Percentiles rank a stretch among this genome's conserved stretches.
phyloP scores from a whole-genome alignment of 64 coral and sea anemone genomes.

The Pocillopora damicornis region DNA sequence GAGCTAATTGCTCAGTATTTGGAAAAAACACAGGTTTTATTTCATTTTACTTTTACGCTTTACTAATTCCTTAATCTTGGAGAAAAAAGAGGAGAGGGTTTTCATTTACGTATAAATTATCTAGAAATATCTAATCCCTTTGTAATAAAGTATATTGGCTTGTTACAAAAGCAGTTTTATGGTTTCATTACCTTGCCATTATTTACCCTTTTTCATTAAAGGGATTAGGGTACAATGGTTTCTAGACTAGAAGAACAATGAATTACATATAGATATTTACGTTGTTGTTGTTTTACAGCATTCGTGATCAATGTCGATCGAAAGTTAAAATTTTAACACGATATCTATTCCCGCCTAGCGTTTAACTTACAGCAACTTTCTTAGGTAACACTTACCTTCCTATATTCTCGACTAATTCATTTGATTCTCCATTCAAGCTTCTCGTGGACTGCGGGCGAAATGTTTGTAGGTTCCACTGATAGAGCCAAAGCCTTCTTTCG shows the following conservation, averaged over 20 bases:
- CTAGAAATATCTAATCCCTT: background rate
- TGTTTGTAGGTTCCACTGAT: slow-evolving; percentile 72
- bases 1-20: too few species aligned
- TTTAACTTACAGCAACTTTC: background rate
- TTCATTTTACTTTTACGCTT: too few species aligned
- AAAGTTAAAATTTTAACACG: too few species aligned
- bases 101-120: background rate
- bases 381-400: slow-evolving; percentile 8
- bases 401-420: background rate
- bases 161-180: background rate
- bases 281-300: too few species aligned
- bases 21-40: too few species aligned
- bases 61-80: background rate
- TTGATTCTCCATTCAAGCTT: slow-evolving; percentile 12
- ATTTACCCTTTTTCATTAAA: background rate
- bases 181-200: background rate
- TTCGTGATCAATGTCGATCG: too few species aligned
- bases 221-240: too few species aligned
- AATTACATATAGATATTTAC: too few species aligned
- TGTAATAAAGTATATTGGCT: background rate
- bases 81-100: background rate
- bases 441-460: slow-evolving; percentile 12
- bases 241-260: too few species aligned
- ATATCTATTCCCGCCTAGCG: too few species aligned
- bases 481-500: slow-evolving; percentile 83